Evolutionary conservation across 2,797 vertebrate species (phyloP), one percentile per base, ranked within the genome.

Genomic region (Loris lydekkerianus): DNA sequence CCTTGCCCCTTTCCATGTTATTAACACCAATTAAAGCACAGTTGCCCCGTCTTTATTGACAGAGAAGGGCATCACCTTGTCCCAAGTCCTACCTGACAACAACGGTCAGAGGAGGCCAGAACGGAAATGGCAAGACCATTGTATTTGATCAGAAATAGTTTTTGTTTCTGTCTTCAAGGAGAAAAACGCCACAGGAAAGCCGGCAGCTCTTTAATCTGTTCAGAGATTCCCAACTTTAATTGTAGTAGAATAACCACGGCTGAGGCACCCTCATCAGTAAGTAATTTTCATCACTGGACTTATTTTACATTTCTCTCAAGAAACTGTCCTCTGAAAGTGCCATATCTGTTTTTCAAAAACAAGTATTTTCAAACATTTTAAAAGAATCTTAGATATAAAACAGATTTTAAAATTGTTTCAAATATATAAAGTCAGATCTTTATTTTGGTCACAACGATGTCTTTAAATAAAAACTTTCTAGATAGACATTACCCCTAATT

Each of bases 211-310:
- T 27, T 76, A 29, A 2, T 46, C 65, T 58, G 14, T 10, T 21
- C 3, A 10, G 87, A 53, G 40, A 29, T 23, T 5, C 15, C 40
- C 9, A 3, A 14, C 31, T 20, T 27, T 6, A 49, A 13, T 23
- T 4, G 0, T 5, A 3, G 14, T 1, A 1, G 0, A 3, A 1
- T 21, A 37, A 29, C 31, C 14, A 0, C 0, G n/a, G n/a, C 61
- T 3, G 20, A 61, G 65, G 49, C 15, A 43, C 9, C 31, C 4
- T 21, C 27, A 11, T 2, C 3, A 5, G 20, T 1, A 1, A 31
- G 10, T 27, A 17, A 37, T 8, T n/a, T 40, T 15, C 58, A 6
- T 6, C 14, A 77, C 21, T 23, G 58, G 76, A 46, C 56, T 80
- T 31, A 80, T 13, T 69, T 40, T 25, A 18, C 0, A 0, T 61